Evolutionary conservation across 35 echinoderm and acorn worm species (phyloP), one percentile per base, ranked within the genome.

Genomic region (Apostichopus parvimensis): DNA sequence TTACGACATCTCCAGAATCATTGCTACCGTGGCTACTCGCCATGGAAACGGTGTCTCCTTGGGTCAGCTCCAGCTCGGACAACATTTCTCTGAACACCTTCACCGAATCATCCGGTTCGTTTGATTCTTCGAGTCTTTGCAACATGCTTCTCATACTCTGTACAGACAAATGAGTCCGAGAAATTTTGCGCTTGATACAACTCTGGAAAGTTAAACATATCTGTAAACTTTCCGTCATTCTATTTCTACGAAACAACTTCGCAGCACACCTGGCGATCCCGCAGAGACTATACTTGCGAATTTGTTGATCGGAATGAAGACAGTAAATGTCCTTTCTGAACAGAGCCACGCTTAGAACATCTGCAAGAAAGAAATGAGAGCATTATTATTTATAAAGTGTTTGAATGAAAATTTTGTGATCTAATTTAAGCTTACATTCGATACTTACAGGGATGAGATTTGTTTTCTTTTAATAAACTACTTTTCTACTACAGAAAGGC

Each of bases 321-420:
- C 81, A 84, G 81, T 84, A 84, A n/a, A 84, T 54, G 11, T 84
- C 81, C 81, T 58, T 84, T 4, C 17, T 52, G 58, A 84, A 60
- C 8, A 84, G 2, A 58, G 81, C 12, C 81, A 84, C 58, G 54
- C 81, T 58, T 60, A 7, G 57, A 24, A 84, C 17, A 58, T 84
- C 81, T 84, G 81, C 81, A 84, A 84, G 20, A 2, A 56, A 45
- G 34, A 61, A 61, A 61, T 61, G 58, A 61, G 58, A 61, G 12
- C 58, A 61, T 61, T 61, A 12, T 61, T 61, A 61, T 12, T 9
- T 12, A 61, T 9, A 61, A 61, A 45, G 34, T 45, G 34, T 45
- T 45, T 0, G 34, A 45, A 45, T 45, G 34, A 45, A 45, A 45
- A 45, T 45, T 45, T 45, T 45, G 34, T 3, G 4, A 45, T 45